Base-by-base conservation (phyloP, 1,140 invertebrate genomes). In the Scaptomyza graminum region DNA sequence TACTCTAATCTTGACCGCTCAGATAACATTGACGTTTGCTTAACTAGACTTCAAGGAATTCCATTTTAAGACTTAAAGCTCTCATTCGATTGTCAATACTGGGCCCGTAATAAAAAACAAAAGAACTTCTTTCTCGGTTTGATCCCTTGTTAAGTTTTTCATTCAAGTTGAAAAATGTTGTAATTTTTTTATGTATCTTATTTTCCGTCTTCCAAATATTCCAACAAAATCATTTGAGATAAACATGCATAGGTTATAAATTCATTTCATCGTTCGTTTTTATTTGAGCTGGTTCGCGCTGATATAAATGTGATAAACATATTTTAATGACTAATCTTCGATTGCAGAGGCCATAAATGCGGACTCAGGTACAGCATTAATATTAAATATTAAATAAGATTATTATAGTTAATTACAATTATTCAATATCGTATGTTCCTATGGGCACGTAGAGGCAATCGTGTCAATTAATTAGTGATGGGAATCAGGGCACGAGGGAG, bases 291-390 rank as follows among this genome's bases (percentile, higher is more conserved):
- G 74, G 46, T 59, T 74, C 22, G 69, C 79, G 46, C 69, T 69
- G 69, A 75, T 76, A 69, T 69, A 84, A 74, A 85, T 80, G 75
- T 78, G 72, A 88, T 74, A 87, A 88, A 88, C 79, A 88, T 87
- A 87, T 78, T 87, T 88, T 87, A 88, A 87, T 87, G 83, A 87
- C 83, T 87, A 87, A 71, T 83, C 74, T 88, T 88, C 79, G 79
- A 89, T 79, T 62, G 68, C 68, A 73, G 79, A 88, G 69, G 55
- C 44, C 64, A 65, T 52, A 39, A 50, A 65, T 49, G 66, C 61
- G 67, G 56, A 68, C 61, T 67, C 79, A 54, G 79, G 51, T 82
- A 71, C 72, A 87, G 72, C 72, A 76, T 83, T 87, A 82, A 73
- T 67, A 61, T 83, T 87, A 87, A 57, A 49, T 74, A 83, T 88